Conservation (phyloP, 2,113 vertebrate genomes). For the Scomber japonicus region DNA sequence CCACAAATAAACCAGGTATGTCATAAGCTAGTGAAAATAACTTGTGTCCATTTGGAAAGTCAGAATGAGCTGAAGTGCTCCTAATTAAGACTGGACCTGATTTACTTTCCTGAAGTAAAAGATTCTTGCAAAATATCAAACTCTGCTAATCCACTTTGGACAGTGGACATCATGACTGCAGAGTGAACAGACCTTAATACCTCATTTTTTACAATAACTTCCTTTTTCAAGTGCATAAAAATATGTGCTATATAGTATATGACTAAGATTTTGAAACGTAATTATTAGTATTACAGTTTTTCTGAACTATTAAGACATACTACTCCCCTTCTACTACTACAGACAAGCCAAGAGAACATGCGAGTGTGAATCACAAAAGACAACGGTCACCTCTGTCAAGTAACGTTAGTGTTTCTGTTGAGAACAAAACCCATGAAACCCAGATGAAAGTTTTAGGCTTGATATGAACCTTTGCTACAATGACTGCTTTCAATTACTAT, state of each 20-base stretch:
- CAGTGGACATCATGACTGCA: not conserved
- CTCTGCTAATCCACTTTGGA: not conserved
- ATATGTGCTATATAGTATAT: not conserved
- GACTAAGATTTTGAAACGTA: not conserved
- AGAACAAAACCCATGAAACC: no score
- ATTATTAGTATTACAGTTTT: no score
- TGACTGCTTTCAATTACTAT: no score
- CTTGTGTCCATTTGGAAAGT: conserved; percentile 19
- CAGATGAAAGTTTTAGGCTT: no score
- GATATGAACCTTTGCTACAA: no score
- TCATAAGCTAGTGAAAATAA: conserved; percentile 20
- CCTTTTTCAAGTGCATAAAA: not conserved
- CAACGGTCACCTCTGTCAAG: no score
- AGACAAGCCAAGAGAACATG: no score
- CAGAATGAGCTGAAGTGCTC: not conserved
- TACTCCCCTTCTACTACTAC: no score
- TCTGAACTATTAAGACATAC: no score
- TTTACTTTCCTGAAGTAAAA: no score
- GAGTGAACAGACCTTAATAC: not conserved
- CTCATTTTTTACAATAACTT: not conserved
- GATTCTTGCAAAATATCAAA: not conserved
- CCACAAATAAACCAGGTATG: conserved; percentile 45
- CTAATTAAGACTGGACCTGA: not conserved
- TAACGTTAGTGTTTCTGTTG: no score
- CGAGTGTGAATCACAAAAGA: no score